Evolutionary conservation across 2,797 vertebrate genomes (phyloP), one percentile per base, ranked within the genome.

Genomic region (Anguilla anguilla): DNA sequence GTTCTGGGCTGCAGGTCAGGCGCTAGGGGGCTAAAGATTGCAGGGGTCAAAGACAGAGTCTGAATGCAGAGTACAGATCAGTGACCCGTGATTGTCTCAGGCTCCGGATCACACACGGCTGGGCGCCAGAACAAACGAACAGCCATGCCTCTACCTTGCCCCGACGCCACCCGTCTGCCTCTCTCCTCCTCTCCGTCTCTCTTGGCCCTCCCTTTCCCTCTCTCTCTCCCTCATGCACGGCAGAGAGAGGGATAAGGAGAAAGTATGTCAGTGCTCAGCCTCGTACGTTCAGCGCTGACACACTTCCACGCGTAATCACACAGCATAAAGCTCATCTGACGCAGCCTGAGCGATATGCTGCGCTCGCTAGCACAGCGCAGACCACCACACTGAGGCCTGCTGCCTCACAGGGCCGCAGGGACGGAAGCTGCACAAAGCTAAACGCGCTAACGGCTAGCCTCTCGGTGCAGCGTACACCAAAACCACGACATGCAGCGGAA

Each of bases 321-420:
- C 79, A 51, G 79, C 79, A 51, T 82, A 82, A 82, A 51, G 79
- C 79, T 82, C 79, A 82, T 82, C 79, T n/a, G 46, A 82, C 31
- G 74, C 9, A 43, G 74, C 35, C 74, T 19, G 46, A 9, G 79
- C 82, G 46, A 82, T 22, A 49, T 82, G 19, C 22, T n/a, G 46
- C 79, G 6, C 46, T 51, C 79, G n/a, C 46, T 22, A 3, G 0
- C n/a, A 3, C 74, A 43, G 31, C 13, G 17, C 15, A 19, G 28
- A 6, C 31, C 5, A 28, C 11, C 72, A 35, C 35, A 11, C 11
- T 28, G 69, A 28, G 31, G 69, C 69, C 31, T 2, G 31, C 31
- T 28, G 69, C 69, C 28, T 11, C 74, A 39, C 69, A 35, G 31
- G 69, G 28, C 69, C 46, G 43, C 77, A 6, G 39, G 39, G 1